phyloP scores from a whole-genome alignment of 2,113 vertebrate species.

The Numida meleagris region DNA sequence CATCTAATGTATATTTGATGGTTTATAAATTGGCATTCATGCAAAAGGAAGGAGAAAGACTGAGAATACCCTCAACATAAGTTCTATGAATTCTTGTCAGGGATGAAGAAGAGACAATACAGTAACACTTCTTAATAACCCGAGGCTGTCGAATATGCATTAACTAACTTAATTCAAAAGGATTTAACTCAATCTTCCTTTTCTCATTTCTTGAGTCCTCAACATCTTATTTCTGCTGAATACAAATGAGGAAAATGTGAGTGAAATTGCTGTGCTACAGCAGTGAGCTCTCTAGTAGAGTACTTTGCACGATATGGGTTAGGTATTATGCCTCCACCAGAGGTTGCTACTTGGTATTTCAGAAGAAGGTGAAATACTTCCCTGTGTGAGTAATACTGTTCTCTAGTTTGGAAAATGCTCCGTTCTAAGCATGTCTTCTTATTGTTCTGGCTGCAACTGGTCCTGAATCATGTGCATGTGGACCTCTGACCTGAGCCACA shows the following conservation, averaged over 20 bases:
- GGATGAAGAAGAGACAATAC: not conserved
- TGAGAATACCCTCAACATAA: not conserved
- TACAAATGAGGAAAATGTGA: not conserved
- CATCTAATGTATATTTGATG: not conserved
- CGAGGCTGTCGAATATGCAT: not conserved
- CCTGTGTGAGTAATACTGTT: not conserved
- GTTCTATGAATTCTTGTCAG: conserved; percentile 16
- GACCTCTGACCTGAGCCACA: not conserved
- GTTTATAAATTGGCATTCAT: not conserved
- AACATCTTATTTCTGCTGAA: not conserved
- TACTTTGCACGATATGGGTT: not conserved
- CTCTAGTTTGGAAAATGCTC: not conserved
- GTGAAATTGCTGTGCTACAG: not conserved
- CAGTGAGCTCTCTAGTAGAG: not conserved
- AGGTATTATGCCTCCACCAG: not conserved
- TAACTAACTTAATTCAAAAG: conserved; percentile 16
- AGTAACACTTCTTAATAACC: conserved; percentile 9
- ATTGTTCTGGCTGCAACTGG: not conserved
- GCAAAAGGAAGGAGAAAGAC: not conserved
- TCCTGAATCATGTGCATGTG: not conserved
- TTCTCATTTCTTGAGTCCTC: not conserved
- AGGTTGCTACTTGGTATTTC: not conserved
- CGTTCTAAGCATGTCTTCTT: not conserved
- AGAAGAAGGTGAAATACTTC: not conserved
- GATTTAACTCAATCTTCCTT: not conserved